Evolutionary conservation across 1,140 invertebrate genomes (phyloP), one percentile per base, ranked within the genome.

Genomic region (Cyrtorhinus lividipennis): DNA sequence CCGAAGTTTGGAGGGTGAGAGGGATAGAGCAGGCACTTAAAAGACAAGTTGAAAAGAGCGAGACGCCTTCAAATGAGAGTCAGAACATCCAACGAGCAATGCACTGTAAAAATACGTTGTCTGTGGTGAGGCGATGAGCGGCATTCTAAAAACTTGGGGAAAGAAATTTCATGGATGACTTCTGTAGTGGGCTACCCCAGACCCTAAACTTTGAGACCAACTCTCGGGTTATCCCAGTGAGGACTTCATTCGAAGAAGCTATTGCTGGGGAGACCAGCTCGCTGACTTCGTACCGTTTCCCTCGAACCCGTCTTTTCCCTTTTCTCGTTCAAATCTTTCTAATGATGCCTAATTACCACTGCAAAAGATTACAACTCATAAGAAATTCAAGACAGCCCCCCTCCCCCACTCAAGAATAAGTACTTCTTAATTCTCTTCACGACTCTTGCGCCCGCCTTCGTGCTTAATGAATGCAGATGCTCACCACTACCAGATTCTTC

Each of bases 321-420:
- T 38, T 38, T 38, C 30, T 38, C 15, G 30, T 15, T 20, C 61
- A 46, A 58, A 63, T 63, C 62, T 56, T 63, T 57, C 62, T 63
- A 63, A 63, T 63, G 62, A 63, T 48, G 56, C 30, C 62, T 63
- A 63, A 63, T 63, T 46, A 63, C 62, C 56, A 12, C 62, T 38
- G 53, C 53, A 58, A 63, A 63, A 63, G 62, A 63, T 63, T 63
- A 63, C 62, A 63, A 63, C 62, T 63, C 62, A 63, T 63, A 63
- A 63, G 22, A 45, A 63, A 63, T 63, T 63, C 62, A 63, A 18
- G 62, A 26, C 53, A 63, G 62, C 38, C 12, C 53, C 44, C 56
- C 25, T 38, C 24, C 38, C 12, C 53, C 44, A 26, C 25, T 38
- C 24, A 30, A 44, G 62, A 63, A 58, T 56, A 63, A 63, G 62